These are phyloP conservation scores for Colossoma macropomum DNA, from an alignment of 2,113 vertebrate genomes.

Conservation along the genomic window DNA sequence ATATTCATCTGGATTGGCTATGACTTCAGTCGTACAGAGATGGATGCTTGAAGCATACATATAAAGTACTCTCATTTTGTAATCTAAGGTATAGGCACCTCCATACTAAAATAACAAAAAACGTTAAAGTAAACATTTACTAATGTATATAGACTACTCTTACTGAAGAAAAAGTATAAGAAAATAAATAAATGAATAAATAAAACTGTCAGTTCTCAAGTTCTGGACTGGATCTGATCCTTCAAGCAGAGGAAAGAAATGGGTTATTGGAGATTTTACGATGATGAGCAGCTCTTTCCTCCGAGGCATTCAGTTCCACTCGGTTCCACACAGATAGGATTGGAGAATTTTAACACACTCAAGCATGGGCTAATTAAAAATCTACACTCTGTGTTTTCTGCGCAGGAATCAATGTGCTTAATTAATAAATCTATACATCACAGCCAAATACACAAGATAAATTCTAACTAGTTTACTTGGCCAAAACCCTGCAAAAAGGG, in stretches of 20 bases:
- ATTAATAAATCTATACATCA: slow-evolving; percentile 76
- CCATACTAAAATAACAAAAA: neutral
- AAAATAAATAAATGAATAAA: neutral
- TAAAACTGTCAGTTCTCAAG: neutral
- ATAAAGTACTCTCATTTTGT: neutral
- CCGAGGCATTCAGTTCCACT: slow-evolving; percentile 68
- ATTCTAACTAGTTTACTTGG: slow-evolving; percentile 7
- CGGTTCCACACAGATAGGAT: slow-evolving; percentile 71
- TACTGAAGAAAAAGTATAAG: neutral
- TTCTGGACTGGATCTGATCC: neutral
- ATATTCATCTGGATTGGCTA: neutral
- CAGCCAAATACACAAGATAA: slow-evolving; percentile 35
- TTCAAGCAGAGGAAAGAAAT: neutral
- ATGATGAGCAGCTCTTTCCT: slow-evolving; percentile 32
- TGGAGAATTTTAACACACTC: slow-evolving; percentile 71
- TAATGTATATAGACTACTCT: neutral
- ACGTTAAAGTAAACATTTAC: neutral
- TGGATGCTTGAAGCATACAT: neutral
- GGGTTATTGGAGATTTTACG: slow-evolving; percentile 28
- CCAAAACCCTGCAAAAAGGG: neutral
- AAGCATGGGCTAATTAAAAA: slow-evolving; percentile 78
- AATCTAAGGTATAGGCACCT: neutral
- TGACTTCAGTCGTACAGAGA: slow-evolving; percentile 6
- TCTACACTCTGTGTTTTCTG: slow-evolving; percentile 67
- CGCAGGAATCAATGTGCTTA: slow-evolving; percentile 72